Base-by-base conservation (phyloP, 1,140 invertebrate species). In the Lethocerus indicus region DNA sequence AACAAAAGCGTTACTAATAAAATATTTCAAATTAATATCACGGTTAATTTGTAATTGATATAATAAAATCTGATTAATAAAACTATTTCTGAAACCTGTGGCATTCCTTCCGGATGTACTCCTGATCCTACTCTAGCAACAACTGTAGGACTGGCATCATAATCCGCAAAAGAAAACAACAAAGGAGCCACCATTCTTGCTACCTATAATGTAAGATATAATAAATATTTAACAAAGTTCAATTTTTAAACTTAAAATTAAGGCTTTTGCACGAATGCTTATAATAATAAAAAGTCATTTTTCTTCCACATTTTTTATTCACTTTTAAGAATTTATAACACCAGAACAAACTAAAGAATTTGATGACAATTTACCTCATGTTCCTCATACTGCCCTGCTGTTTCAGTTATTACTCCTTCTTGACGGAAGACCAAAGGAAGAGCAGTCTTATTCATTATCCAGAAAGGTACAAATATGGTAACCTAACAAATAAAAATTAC, bases 371-470 rank as follows among this genome's bases (percentile, higher is more conserved):
- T 21, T 42, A 82, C 72, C 69, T 98, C 94, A 61, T 98, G 88
- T 63, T 98, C 93, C 46, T 82, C 80, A 63, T 85, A 89, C 67
- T 98, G 94, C 9, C 93, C 94, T 2, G 92, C 87, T 44, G 85
- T 79, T 59, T 90, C 86, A 2, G 66, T 59, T 4, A 69, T 70
- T 12, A 75, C 76, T 7, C 87, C 87, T 63, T 94, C 90, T 68
- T 96, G 92, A 59, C 80, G 76, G 62, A 94, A 92, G 20, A 97
- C 80, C n/a, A 98, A 64, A 1, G 93, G 91, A 32, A 98, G 69
- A 0, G 92, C 93, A 14, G 88, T 90, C 64, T 87, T 87, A 64
- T 98, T 98, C 24, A 98, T 77, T 54, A 98, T 78, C 93, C 94
- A 98, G 67, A 85, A 95, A 1, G 84, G 82, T 20, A 87, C 83